phyloP scores from a whole-genome alignment of 2,797 vertebrate genomes.

The Sarcophilus harrisii region DNA sequence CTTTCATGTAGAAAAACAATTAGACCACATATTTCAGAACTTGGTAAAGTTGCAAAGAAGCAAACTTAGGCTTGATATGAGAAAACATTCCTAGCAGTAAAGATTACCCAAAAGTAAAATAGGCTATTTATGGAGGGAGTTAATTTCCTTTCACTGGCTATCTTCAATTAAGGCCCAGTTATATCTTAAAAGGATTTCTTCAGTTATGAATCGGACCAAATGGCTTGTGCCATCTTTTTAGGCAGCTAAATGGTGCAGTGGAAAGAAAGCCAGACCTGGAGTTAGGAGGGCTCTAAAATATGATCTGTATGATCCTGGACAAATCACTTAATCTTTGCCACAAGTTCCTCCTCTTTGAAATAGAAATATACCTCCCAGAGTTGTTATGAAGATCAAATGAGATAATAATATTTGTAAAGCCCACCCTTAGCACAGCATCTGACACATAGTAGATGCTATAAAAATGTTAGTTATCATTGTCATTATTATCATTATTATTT shows the following conservation, averaged over 20 bases:
- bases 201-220: not conserved
- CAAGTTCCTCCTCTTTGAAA: too few relatives aligned
- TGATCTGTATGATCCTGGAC: not conserved
- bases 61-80: not conserved
- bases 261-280: not conserved
- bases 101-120: not conserved
- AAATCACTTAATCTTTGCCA: too few relatives aligned
- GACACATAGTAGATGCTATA: not conserved
- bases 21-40: not conserved
- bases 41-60: not conserved
- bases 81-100: not conserved
- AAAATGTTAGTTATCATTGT: not conserved
- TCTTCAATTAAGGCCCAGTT: not conserved
- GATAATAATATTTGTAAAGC: not conserved
- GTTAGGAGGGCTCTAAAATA: not conserved
- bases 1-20: not conserved
- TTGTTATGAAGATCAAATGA: not conserved
- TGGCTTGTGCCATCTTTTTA: not conserved
- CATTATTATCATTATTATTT: not conserved
- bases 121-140: not conserved
- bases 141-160: not conserved
- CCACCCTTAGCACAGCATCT: not conserved
- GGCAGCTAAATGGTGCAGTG: not conserved
- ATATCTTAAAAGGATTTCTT: not conserved
- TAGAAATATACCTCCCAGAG: not conserved